Percentiles rank a stretch among this genome's conserved stretches.
Evolutionary conservation across 2,888 invertebrate genomes (phyloP).

Genomic region (Cryptocephalus primarius): DNA sequence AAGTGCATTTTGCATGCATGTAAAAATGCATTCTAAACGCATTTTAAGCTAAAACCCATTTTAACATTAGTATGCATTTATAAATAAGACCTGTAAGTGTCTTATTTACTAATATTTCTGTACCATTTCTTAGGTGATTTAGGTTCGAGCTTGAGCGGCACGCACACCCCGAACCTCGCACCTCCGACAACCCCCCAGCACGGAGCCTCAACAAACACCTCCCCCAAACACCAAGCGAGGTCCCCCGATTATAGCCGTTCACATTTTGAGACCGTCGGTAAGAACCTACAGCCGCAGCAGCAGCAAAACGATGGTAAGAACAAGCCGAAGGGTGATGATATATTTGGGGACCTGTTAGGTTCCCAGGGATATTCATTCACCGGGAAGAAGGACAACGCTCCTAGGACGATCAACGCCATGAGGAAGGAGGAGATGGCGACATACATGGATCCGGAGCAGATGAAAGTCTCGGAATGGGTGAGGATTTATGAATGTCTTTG

Average conservation of each 20-base stretch:
- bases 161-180: slow-evolving; percentile 19
- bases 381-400: slow-evolving; percentile 61
- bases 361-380: slow-evolving; percentile 80
- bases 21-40: too few species aligned
- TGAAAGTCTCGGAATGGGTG: slow-evolving; percentile 76
- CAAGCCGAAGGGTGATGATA: slow-evolving; percentile 49
- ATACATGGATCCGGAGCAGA: slow-evolving; percentile 85
- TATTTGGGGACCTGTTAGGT: slow-evolving; percentile 85
- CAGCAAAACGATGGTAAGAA: slow-evolving; percentile 14
- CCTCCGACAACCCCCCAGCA: slow-evolving; percentile 36
- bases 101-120: too few species aligned
- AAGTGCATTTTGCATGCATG: too few species aligned
- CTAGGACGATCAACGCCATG: slow-evolving; percentile 87
- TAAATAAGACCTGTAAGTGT: too few species aligned
- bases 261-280: slow-evolving; percentile 52
- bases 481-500: slow-evolving; percentile 1
- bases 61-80: too few species aligned
- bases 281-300: slow-evolving; percentile 15
- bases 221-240: slow-evolving; percentile 31
- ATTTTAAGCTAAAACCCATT: too few species aligned
- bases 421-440: slow-evolving; percentile 74
- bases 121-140: too few species aligned
- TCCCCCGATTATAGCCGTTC: slow-evolving; percentile 52
- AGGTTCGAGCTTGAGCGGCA: slow-evolving; percentile 9
- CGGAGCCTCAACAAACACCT: slow-evolving; percentile 11